Evolutionary conservation across 2,797 vertebrate genomes (phyloP).

Genomic region (Mionectes olivaceus): DNA sequence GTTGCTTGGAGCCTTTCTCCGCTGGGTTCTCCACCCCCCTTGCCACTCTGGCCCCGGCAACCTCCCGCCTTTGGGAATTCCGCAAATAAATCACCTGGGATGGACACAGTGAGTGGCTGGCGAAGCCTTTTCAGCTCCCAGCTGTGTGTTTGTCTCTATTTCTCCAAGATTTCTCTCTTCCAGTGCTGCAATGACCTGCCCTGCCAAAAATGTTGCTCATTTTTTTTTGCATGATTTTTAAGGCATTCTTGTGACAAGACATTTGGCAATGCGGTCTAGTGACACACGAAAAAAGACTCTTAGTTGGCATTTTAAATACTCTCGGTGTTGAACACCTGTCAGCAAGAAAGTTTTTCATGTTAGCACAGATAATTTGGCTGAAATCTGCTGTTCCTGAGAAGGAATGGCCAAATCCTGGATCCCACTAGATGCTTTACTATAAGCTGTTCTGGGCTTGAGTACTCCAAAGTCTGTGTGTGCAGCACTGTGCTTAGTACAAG

Average conservation of each 20-base stretch:
- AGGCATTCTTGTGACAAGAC: neutral
- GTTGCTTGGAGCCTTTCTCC: neutral
- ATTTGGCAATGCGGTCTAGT: neutral
- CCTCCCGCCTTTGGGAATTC: neutral
- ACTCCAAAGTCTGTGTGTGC: neutral
- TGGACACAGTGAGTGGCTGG: neutral
- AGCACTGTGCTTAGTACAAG: neutral
- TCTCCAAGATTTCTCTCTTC: neutral
- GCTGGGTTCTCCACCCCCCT: neutral
- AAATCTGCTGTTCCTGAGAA: neutral
- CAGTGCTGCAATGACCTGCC: neutral
- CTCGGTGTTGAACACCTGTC: slow-evolving; percentile 25
- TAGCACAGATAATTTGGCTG: neutral
- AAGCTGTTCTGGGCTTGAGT: neutral
- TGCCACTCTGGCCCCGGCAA: neutral
- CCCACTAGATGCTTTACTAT: neutral
- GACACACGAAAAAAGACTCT: neutral
- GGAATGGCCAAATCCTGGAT: neutral
- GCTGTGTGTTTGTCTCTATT: neutral
- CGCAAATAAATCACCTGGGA: neutral
- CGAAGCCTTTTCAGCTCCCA: neutral
- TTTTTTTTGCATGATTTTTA: neutral
- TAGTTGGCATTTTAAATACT: slow-evolving; percentile 17
- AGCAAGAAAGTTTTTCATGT: neutral
- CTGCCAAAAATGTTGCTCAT: slow-evolving; percentile 12